Base-by-base conservation (phyloP, 2,797 vertebrate genomes). In the Scleropages formosus region DNA sequence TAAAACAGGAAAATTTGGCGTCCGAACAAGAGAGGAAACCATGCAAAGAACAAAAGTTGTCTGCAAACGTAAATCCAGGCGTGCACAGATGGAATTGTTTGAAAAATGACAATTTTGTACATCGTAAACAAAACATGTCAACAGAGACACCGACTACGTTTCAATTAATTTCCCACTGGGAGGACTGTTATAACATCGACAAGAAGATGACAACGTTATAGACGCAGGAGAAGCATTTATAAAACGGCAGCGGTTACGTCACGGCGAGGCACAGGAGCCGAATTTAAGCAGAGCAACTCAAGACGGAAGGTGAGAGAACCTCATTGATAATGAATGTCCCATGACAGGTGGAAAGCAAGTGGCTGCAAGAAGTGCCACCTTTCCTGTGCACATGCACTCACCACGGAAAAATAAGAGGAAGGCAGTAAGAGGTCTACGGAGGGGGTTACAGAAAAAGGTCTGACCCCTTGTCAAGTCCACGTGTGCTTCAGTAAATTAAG, bases 401-500 rank as follows among this genome's bases (percentile, higher is more conserved):
- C 65, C 1, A 31, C 39, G 18, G 49, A 58, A 58, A 58, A 64
- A n/a, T n/a, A n/a, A n/a, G n/a, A n/a, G n/a, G n/a, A n/a, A 16
- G 31, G 31, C 27, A 4, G 16, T 44, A 13, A 7, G 44, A 31
- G 2, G 2, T 39, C 2, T 2, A 6, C 31, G 39, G 6, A 39
- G 39, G 6, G 2, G 39, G 31, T 31, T 39, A 39, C 31, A 39
- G 6, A 39, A 2, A 39, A 31, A 39, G 31, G 31, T 6, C 39
- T 2, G 31, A 31, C 6, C 31, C 39, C 39, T 39, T 39, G 31
- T 39, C 6, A 39, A 2, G 31, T 70, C 49, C 56, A n/a, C 31
- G 63, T 51, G 73, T 72, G 75, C 66, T 51, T 76, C 26, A 10
- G 79, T 80, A 78, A 73, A 73, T 66, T 72, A n/a, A 58, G 49